phyloP scores from a whole-genome alignment of 2,797 vertebrate genomes.

The Tadarida brasiliensis region DNA sequence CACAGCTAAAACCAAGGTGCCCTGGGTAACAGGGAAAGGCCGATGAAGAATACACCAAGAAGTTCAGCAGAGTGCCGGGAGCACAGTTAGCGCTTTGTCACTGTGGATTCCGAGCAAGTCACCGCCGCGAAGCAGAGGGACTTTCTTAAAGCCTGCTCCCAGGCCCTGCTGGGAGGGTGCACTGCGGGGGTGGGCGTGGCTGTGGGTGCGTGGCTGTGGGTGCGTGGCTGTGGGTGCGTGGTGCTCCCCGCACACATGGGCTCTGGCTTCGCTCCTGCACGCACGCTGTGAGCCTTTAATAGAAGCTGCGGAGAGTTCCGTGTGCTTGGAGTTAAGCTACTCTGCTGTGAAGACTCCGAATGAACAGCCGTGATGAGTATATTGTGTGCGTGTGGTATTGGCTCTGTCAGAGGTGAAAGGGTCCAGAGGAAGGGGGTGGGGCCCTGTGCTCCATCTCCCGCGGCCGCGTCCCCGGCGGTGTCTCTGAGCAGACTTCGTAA shows the following conservation, averaged over 20 bases:
- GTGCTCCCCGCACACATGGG: rapidly evolving
- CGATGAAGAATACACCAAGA: slow-evolving; percentile 75
- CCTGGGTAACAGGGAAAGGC: slow-evolving; percentile 72
- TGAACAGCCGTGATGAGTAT: slow-evolving; percentile 4
- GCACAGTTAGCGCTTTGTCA: slow-evolving; percentile 89
- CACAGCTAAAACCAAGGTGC: slow-evolving; percentile 14
- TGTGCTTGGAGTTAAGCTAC: background rate
- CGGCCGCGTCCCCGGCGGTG: background rate
- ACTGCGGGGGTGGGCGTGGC: too few relatives aligned
- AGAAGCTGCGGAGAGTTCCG: background rate
- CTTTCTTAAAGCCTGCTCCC: slow-evolving; percentile 8
- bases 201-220: too few relatives aligned
- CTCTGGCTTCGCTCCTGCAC: background rate
- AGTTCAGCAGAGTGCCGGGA: slow-evolving; percentile 70
- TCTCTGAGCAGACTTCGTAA: background rate
- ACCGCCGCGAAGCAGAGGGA: slow-evolving; percentile 75
- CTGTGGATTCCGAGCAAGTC: slow-evolving; percentile 78
- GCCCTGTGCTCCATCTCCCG: background rate
- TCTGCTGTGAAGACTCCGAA: background rate
- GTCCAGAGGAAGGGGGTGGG: background rate
- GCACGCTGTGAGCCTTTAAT: rapidly evolving
- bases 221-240: too few relatives aligned
- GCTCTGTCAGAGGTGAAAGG: background rate
- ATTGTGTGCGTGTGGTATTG: background rate
- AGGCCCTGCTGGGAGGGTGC: background rate